Conservation (phyloP, 2,888 invertebrate species). For the Nycteola revayana region DNA sequence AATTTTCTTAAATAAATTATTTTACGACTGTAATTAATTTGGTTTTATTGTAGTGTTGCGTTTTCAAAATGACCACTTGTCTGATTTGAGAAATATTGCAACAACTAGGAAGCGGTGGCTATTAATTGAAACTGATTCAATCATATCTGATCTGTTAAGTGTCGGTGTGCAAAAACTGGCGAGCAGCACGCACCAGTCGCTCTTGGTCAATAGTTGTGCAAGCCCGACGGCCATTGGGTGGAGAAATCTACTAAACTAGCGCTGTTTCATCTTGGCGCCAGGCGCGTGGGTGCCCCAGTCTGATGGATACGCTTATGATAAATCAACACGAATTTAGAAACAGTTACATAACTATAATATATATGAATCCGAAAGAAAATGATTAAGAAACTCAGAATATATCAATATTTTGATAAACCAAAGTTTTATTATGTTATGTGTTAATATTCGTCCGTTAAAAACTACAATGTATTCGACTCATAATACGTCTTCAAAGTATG, state of each 20-base stretch:
- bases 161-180: slow-evolving; percentile 36
- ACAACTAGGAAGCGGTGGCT: slow-evolving; percentile 32
- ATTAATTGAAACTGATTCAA: slow-evolving; percentile 34
- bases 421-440: no score
- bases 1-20: no score
- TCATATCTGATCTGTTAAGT: slow-evolving; percentile 30
- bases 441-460: no score
- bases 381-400: no score
- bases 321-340: slow-evolving; percentile 26
- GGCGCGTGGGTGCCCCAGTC: slow-evolving; percentile 42
- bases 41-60: slow-evolving; percentile 1
- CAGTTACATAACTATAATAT: slow-evolving; percentile 19
- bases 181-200: slow-evolving; percentile 42
- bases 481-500: no score
- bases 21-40: no score
- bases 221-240: slow-evolving; percentile 55
- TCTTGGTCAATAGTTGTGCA: slow-evolving; percentile 58
- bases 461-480: no score
- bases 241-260: slow-evolving; percentile 48
- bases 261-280: slow-evolving; percentile 36
- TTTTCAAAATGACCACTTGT: slow-evolving; percentile 3
- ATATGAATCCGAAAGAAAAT: slow-evolving; percentile 14
- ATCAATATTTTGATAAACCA: no score
- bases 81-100: slow-evolving; percentile 22
- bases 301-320: slow-evolving; percentile 30